These are phyloP conservation scores for Typhlichthys subterraneus DNA, from an alignment of 2,797 vertebrate genomes.

Conservation along the genomic window DNA sequence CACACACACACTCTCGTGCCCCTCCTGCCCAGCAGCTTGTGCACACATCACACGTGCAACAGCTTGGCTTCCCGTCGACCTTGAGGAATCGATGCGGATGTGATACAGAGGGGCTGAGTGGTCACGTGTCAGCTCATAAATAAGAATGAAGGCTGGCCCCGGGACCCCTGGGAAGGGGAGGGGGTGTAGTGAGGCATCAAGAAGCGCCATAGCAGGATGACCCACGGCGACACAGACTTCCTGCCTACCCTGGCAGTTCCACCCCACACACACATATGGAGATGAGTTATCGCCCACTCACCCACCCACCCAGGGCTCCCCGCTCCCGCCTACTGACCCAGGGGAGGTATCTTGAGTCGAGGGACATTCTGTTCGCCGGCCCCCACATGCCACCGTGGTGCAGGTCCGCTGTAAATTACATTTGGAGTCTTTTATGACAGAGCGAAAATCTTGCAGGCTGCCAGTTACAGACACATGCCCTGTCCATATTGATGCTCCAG, in stretches of 20 bases:
- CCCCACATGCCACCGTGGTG: conserved; percentile 31
- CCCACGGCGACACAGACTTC: conserved; percentile 50
- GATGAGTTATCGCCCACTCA: conserved; percentile 72
- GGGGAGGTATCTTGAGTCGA: too few species aligned
- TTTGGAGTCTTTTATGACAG: conserved; percentile 42
- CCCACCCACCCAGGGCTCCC: conserved; percentile 48
- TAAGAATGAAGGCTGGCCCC: conserved; percentile 80
- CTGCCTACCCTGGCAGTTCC: conserved; percentile 43
- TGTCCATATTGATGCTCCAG: too few species aligned
- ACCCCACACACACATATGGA: conserved; percentile 63
- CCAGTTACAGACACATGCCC: conserved; percentile 22
- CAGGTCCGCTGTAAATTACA: conserved; percentile 53
- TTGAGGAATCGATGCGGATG: conserved; percentile 78
- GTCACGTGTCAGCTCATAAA: conserved; percentile 79
- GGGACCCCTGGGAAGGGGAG: conserved; percentile 43
- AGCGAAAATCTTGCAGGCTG: conserved; percentile 35
- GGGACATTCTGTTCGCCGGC: conserved; percentile 8
- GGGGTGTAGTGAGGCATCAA: conserved; percentile 44
- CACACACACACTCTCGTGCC: conserved; percentile 8
- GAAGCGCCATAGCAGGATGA: conserved; percentile 58
- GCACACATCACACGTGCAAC: conserved; percentile 47
- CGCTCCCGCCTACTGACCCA: conserved; percentile 26
- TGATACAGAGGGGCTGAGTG: conserved; percentile 65
- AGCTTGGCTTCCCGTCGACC: conserved; percentile 66
- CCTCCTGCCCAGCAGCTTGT: conserved; percentile 27